Evolutionary conservation across 1,140 invertebrate species (phyloP).

Genomic region (Idris sp.): DNA sequence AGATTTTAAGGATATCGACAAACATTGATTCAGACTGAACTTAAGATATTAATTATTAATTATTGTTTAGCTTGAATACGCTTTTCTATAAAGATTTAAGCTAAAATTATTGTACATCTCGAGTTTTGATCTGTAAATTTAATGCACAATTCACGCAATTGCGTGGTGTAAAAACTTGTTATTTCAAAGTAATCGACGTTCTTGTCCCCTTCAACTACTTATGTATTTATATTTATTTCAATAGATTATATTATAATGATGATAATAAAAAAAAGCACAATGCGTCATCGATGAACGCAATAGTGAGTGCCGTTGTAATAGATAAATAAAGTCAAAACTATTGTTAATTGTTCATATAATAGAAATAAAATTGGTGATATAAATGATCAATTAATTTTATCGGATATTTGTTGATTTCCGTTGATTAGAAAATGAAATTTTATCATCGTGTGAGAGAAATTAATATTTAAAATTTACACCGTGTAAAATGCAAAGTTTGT

Average conservation of each 20-base stretch:
- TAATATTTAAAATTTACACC: no score
- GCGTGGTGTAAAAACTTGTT: neutral
- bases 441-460: no score
- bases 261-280: slow-evolving; percentile 27
- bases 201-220: slow-evolving; percentile 15
- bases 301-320: slow-evolving; percentile 16
- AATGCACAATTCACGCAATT: neutral
- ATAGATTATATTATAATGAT: neutral
- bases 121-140: slow-evolving; percentile 11
- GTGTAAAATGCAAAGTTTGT: no score
- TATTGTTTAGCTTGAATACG: slow-evolving; percentile 6
- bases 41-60: slow-evolving; percentile 15
- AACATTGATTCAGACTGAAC: slow-evolving; percentile 11
- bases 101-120: neutral
- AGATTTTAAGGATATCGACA: slow-evolving; percentile 12
- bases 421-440: no score
- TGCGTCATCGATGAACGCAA: neutral
- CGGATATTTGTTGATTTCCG: no score
- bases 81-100: slow-evolving; percentile 2
- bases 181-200: slow-evolving; percentile 12
- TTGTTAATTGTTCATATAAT: no score
- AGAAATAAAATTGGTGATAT: slow-evolving; percentile 2
- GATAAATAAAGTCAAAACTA: neutral
- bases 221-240: slow-evolving; percentile 21
- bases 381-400: no score